Base-by-base conservation (phyloP, 2,797 vertebrate genomes). In the Urophycis tenuis region DNA sequence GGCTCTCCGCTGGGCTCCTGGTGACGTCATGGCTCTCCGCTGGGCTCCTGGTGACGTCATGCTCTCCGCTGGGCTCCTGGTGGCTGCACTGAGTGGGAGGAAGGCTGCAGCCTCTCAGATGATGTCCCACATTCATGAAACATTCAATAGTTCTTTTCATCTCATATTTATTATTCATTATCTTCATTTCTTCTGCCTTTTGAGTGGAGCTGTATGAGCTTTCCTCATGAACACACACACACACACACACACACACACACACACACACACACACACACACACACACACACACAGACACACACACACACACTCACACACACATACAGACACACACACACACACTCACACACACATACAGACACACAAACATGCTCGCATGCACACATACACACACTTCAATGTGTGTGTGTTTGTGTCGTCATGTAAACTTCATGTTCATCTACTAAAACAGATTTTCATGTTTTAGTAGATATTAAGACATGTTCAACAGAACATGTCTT, bases 91-190 rank as follows among this genome's bases (percentile, higher is more conserved):
- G 86, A 87, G 85, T 80, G 85, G 86, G 86, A 86, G 81, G 84
- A 88, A 85, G 84, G 88, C 86, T 88, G 88, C 89, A 92, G 89
- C 87, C 88, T 89, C 87, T 88, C 86, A 89, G 87, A 92, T 91
- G 91, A 91, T 92, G 90, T 93, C 91, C 90, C 88, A 92, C 89
- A 92, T 93, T 93, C 90, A 93, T 93, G 85, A 93, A 93, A 92
- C 90, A 93, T 93, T 92, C 88, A 92, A 87, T 80, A 86, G 85
- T 89, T 90, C 91, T 92, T 92, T 92, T 93, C 90, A 92, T 88
- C 90, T 90, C 78, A 75, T 91, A 91, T 93, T 91, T 91, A 93
- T 93, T 92, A 93, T 94, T 93, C 89, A 93, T 93, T 87, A 87
- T 85, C 79, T 85, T 88, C 87, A 88, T 89, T 91, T 89, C 78